phyloP scores from a whole-genome alignment of 2,888 invertebrate genomes.

The Hypena proboscidalis region DNA sequence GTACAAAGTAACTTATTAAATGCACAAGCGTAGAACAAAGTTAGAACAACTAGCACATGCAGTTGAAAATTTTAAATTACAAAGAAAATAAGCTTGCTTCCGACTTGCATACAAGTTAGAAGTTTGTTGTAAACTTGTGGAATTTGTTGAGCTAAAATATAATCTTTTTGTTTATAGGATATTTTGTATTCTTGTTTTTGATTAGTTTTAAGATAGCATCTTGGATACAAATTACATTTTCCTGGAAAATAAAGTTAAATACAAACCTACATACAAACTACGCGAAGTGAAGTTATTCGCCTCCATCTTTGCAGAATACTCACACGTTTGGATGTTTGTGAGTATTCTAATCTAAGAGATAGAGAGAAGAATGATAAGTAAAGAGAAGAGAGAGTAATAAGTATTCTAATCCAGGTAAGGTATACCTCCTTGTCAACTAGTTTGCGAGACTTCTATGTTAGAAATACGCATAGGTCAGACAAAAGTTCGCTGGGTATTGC shows the following conservation, averaged over 20 bases:
- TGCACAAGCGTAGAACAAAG: slow-evolving; percentile 45
- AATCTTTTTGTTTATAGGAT: slow-evolving; percentile 48
- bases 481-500: too few species aligned
- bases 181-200: slow-evolving; percentile 23
- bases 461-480: too few species aligned
- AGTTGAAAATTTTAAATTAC: slow-evolving; percentile 75
- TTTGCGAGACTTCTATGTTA: too few species aligned
- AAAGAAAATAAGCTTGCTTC: slow-evolving; percentile 70
- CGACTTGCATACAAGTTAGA: slow-evolving; percentile 65
- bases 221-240: not conserved
- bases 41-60: slow-evolving; percentile 59
- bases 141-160: slow-evolving; percentile 62
- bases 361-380: too few species aligned
- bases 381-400: too few species aligned
- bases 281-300: too few species aligned
- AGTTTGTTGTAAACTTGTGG: slow-evolving; percentile 70
- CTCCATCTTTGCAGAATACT: too few species aligned
- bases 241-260: not conserved
- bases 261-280: too few species aligned
- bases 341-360: too few species aligned
- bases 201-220: slow-evolving; percentile 16
- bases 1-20: slow-evolving; percentile 41
- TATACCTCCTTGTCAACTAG: too few species aligned
- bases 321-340: too few species aligned
- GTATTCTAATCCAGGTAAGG: too few species aligned